Evolutionary conservation across 2,113 vertebrate species (phyloP).

Genomic region (Geothlypis trichas): DNA sequence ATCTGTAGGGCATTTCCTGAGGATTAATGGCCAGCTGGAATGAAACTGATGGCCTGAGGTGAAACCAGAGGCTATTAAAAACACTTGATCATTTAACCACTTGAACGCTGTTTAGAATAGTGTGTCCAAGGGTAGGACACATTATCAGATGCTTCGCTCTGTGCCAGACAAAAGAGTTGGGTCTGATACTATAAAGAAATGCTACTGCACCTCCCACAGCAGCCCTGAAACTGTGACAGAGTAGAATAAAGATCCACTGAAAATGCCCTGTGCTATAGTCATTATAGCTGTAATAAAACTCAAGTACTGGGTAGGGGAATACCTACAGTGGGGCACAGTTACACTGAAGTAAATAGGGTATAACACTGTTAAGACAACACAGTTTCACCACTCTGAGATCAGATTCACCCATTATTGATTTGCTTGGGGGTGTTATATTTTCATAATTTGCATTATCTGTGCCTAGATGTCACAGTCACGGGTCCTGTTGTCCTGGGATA

Average conservation of each 20-base stretch:
- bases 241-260: background rate
- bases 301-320: background rate
- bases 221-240: background rate
- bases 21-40: background rate
- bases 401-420: background rate
- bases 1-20: background rate
- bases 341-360: background rate
- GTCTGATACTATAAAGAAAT: background rate
- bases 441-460: background rate
- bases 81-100: constrained; percentile 18
- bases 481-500: background rate
- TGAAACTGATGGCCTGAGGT: background rate
- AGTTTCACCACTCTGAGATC: background rate
- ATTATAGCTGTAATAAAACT: constrained; percentile 27
- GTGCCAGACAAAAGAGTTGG: background rate
- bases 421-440: background rate
- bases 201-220: background rate
- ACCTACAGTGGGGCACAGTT: background rate
- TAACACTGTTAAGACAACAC: background rate
- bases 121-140: background rate
- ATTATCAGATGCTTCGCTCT: background rate
- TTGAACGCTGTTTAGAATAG: background rate
- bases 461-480: background rate
- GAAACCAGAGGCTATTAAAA: background rate
- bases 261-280: background rate